Conservation (phyloP, 2,797 vertebrate genomes). For the Coendou prehensilis region DNA sequence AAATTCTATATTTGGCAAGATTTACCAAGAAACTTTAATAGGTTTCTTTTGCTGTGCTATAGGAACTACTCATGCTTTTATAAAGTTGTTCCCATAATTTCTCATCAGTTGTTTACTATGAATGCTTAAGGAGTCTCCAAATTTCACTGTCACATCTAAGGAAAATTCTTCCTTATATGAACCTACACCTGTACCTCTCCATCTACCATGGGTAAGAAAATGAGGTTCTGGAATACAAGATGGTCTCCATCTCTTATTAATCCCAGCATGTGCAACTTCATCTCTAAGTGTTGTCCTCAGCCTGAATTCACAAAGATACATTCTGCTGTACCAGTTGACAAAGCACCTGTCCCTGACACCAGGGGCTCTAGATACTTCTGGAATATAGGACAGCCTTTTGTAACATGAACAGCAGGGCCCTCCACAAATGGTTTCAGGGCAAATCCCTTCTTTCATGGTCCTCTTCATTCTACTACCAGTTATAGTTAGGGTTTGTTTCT, state of each 20-base stretch:
- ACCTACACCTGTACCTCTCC: neutral
- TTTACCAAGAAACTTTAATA: neutral
- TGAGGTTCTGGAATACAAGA: neutral
- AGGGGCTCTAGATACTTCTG: neutral
- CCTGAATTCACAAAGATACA: neutral
- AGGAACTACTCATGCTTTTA: conserved; percentile 7
- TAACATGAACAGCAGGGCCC: neutral
- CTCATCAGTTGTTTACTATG: neutral
- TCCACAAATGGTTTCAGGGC: neutral
- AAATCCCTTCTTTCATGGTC: neutral
- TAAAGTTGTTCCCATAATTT: conserved; percentile 5
- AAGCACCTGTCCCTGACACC: neutral
- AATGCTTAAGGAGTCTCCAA: neutral
- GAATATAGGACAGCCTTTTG: neutral
- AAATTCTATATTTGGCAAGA: conserved; percentile 40
- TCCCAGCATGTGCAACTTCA: neutral
- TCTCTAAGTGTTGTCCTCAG: neutral
- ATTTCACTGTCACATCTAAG: neutral
- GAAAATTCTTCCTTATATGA: neutral
- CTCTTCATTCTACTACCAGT: neutral
- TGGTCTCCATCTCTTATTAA: neutral
- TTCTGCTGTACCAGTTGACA: neutral
- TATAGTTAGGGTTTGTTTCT: neutral
- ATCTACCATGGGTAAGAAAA: neutral
- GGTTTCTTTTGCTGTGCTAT: neutral